Evolutionary conservation across 2,888 invertebrate species (phyloP).

Genomic region (Trachelus iudaicus): DNA sequence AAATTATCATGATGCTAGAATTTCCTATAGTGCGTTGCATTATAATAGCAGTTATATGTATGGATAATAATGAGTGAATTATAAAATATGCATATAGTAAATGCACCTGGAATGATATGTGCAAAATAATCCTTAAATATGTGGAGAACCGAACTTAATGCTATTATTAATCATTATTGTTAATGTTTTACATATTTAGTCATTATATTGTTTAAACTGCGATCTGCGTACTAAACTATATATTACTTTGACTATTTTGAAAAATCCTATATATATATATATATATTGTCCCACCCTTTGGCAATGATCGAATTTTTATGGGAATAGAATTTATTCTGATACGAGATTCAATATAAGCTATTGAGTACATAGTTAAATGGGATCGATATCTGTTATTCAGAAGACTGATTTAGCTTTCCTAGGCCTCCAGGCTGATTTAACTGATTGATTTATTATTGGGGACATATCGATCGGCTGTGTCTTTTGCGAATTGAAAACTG

Average conservation of each 20-base stretch:
- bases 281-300: neutral
- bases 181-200: neutral
- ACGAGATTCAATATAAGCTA: neutral
- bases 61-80: neutral
- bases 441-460: neutral
- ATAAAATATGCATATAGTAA: neutral
- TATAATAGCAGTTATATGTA: neutral
- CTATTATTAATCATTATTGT: neutral
- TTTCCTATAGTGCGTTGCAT: neutral
- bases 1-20: conserved; percentile 22
- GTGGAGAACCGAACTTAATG: neutral
- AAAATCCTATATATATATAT: neutral
- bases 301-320: neutral
- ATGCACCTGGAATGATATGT: too few relatives aligned
- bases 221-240: too few relatives aligned
- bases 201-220: too few relatives aligned
- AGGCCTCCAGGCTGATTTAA: neutral
- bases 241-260: neutral
- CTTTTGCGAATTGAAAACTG: neutral
- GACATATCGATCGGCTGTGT: neutral
- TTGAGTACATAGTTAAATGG: neutral
- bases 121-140: too few relatives aligned
- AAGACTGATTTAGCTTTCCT: neutral
- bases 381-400: neutral
- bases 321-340: neutral